Percentiles rank a stretch among this genome's conserved stretches.
phyloP scores from a whole-genome alignment of 1,140 invertebrate species.

The Belonocnema kinseyi region DNA sequence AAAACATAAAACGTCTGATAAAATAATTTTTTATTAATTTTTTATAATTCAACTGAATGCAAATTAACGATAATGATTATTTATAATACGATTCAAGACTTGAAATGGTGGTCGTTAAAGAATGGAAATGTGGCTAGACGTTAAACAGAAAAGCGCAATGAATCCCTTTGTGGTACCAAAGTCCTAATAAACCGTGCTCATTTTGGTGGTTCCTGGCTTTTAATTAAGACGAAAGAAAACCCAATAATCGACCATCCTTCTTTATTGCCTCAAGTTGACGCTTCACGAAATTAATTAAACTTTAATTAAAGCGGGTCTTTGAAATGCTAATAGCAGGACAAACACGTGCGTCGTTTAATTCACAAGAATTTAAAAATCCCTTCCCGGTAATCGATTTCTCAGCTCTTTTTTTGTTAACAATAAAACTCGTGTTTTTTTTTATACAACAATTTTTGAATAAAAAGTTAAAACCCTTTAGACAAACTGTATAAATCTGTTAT shows the following conservation, averaged over 20 bases:
- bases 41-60: no score
- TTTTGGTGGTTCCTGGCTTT: constrained; percentile 66
- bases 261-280: constrained; percentile 52
- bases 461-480: no score
- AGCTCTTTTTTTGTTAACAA: background rate
- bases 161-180: constrained; percentile 57
- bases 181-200: constrained; percentile 63
- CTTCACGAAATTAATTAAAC: constrained; percentile 74
- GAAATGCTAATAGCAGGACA: constrained; percentile 75
- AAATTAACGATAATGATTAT: background rate
- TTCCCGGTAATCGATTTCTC: constrained; percentile 26
- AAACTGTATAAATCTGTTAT: no score
- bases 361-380: constrained; percentile 60
- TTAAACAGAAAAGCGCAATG: constrained; percentile 49
- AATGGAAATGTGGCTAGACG: background rate
- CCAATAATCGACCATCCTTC: constrained; percentile 64
- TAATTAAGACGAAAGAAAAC: constrained; percentile 73
- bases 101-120: background rate
- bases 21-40: background rate
- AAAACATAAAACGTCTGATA: background rate
- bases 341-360: constrained; percentile 65
- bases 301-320: constrained; percentile 75
- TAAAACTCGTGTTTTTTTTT: constrained; percentile 50
- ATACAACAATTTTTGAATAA: background rate
- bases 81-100: background rate